Percentiles rank a stretch among this genome's conserved stretches.
Evolutionary conservation across 2,888 invertebrate species (phyloP).

Genomic region (Drosophila rubida): DNA sequence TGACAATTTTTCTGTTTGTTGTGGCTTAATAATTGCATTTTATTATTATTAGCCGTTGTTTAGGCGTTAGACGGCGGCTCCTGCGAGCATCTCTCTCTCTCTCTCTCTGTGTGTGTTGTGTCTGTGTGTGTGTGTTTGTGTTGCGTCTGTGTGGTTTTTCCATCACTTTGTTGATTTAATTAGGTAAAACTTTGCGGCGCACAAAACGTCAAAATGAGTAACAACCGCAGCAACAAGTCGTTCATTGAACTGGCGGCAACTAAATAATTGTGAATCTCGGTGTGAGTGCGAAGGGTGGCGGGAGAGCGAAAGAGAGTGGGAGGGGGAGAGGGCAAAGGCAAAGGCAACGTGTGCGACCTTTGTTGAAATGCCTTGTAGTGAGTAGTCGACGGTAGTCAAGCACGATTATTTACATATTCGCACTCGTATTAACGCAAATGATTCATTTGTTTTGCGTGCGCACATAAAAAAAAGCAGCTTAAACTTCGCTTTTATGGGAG

Average conservation of each 20-base stretch:
- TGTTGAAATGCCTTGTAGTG: slow-evolving; percentile 7
- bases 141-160: slow-evolving; percentile 37
- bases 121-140: slow-evolving; percentile 27
- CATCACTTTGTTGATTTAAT: slow-evolving; percentile 70
- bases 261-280: slow-evolving; percentile 25
- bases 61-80: slow-evolving; percentile 12
- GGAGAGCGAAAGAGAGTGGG: neutral
- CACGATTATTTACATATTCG: slow-evolving; percentile 18
- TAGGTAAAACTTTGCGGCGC: slow-evolving; percentile 68
- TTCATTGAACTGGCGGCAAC: slow-evolving; percentile 61
- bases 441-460: slow-evolving; percentile 19
- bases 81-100: too few species aligned
- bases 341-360: slow-evolving; percentile 28
- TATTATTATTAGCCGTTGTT: slow-evolving; percentile 39
- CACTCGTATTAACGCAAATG: slow-evolving; percentile 20
- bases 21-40: slow-evolving; percentile 59
- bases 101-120: too few species aligned
- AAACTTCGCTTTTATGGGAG: neutral
- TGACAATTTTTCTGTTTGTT: slow-evolving; percentile 22
- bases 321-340: neutral
- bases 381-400: slow-evolving; percentile 14
- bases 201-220: slow-evolving; percentile 68
- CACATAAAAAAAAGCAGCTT: neutral
- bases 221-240: slow-evolving; percentile 51
- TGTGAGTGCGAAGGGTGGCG: slow-evolving; percentile 10